Evolutionary conservation across 2,797 vertebrate genomes (phyloP).

Genomic region (Ceryle rudis): DNA sequence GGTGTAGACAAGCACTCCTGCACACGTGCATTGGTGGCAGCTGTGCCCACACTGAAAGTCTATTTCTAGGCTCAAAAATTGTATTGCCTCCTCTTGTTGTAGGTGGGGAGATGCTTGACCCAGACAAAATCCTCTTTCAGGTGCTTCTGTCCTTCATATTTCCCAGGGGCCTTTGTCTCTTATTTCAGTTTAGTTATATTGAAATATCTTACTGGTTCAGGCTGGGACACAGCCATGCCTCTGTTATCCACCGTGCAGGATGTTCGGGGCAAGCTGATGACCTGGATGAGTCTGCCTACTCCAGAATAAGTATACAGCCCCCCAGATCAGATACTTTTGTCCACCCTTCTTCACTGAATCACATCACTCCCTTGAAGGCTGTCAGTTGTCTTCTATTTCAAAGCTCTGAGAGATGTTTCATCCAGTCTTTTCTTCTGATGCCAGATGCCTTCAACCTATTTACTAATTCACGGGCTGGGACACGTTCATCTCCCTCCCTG

Average conservation of each 20-base stretch:
- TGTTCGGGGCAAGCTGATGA: background rate
- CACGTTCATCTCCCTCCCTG: background rate
- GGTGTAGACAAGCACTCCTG: rapidly evolving
- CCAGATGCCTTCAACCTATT: background rate
- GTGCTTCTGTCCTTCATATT: background rate
- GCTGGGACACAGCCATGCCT: background rate
- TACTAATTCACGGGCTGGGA: background rate
- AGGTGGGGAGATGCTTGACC: background rate
- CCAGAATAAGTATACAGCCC: background rate
- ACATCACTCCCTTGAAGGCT: background rate
- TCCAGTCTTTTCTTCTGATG: background rate
- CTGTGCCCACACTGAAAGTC: background rate
- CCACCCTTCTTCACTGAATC: background rate
- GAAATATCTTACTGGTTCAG: background rate
- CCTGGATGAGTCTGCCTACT: background rate
- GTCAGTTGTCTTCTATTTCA: background rate
- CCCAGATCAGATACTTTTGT: background rate
- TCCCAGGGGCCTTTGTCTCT: background rate
- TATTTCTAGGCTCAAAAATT: background rate
- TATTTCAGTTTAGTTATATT: background rate
- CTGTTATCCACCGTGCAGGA: background rate
- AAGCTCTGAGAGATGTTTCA: background rate
- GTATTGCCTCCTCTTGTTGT: background rate
- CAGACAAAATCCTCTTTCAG: background rate
- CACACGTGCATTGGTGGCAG: background rate